Percentiles rank a stretch among this genome's conserved stretches.
Evolutionary conservation across 2,797 vertebrate species (phyloP).

Genomic region (Hafferia zeledoni): DNA sequence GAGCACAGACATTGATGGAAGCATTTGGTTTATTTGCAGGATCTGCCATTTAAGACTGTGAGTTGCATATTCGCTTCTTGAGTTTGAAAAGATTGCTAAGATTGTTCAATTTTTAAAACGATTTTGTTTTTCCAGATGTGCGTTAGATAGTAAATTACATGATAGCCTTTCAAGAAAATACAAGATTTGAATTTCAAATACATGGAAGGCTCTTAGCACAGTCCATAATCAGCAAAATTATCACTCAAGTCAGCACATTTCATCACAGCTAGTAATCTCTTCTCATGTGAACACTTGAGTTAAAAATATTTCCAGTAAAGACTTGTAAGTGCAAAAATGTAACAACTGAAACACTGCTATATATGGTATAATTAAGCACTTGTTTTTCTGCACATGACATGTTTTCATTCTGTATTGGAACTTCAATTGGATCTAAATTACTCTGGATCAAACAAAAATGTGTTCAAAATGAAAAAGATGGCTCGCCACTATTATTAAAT

Average conservation of each 20-base stretch:
- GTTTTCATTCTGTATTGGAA: conserved; percentile 70
- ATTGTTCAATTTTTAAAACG: conserved; percentile 32
- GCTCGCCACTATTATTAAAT: conserved; percentile 66
- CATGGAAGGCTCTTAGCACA: conserved; percentile 33
- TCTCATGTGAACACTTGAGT: conserved; percentile 63
- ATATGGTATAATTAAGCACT: conserved; percentile 68
- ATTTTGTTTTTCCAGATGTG: conserved; percentile 59
- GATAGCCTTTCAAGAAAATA: conserved; percentile 56
- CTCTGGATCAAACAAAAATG: conserved; percentile 65
- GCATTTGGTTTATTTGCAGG: conserved; percentile 9
- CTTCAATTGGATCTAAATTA: conserved; percentile 67
- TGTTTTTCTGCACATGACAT: conserved; percentile 65
- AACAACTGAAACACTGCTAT: conserved; percentile 66
- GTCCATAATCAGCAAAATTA: conserved; percentile 70
- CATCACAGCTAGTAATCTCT: conserved; percentile 63
- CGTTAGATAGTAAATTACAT: background rate
- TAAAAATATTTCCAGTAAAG: conserved; percentile 71
- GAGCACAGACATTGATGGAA: background rate
- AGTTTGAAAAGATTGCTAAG: conserved; percentile 27
- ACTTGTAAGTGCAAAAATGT: conserved; percentile 60
- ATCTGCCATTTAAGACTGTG: conserved; percentile 10
- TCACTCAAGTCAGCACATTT: conserved; percentile 65
- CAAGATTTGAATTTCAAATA: conserved; percentile 71
- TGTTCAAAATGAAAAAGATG: conserved; percentile 69
- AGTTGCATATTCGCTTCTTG: conserved; percentile 23